Conservation (phyloP, 2,113 vertebrate genomes). For the Macquaria australasica region DNA sequence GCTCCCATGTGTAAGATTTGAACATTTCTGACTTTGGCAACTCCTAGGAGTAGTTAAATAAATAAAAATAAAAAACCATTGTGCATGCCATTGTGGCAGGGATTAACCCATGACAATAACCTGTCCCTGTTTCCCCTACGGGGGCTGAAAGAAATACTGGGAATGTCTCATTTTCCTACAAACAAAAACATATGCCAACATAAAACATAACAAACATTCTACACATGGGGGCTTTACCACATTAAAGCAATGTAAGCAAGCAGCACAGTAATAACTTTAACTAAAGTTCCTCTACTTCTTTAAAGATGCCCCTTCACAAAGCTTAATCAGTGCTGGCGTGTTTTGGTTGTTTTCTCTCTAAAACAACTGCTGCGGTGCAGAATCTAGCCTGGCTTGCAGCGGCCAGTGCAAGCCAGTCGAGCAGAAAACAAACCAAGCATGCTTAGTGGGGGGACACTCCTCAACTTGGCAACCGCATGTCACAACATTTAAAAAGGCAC, state of each 20-base stretch:
- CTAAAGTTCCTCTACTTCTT: constrained; percentile 9
- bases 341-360: constrained; percentile 45
- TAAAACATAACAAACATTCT: neutral
- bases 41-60: neutral
- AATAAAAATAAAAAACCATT: neutral
- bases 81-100: neutral
- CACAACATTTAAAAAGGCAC: constrained; percentile 55
- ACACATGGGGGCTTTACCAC: neutral
- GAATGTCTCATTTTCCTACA: constrained; percentile 10
- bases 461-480: constrained; percentile 77
- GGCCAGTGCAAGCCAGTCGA: constrained; percentile 58
- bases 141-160: constrained; percentile 20
- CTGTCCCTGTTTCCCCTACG: neutral
- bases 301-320: constrained; percentile 22
- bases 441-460: constrained; percentile 63
- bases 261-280: neutral
- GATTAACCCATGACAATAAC: neutral
- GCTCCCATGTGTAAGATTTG: neutral
- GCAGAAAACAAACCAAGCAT: constrained; percentile 73
- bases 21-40: neutral
- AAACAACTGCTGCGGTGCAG: constrained; percentile 54
- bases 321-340: constrained; percentile 22
- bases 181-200: neutral
- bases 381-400: constrained; percentile 54
- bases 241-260: neutral